Base-by-base conservation (phyloP, 2,888 invertebrate species). In the Troides oblongomaculatus region DNA sequence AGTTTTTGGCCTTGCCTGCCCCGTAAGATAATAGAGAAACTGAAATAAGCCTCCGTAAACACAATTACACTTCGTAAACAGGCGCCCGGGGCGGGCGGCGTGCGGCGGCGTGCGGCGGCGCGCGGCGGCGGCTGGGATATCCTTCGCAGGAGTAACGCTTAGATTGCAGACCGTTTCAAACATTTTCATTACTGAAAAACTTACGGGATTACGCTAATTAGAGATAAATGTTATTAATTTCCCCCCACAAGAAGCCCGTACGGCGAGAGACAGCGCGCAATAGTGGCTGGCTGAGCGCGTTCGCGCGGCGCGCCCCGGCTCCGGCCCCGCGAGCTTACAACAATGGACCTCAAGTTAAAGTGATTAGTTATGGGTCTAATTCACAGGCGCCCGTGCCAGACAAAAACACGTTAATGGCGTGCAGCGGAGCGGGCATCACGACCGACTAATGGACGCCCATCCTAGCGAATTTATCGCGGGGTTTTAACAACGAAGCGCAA, bases 61-160 rank as follows among this genome's bases (percentile, higher is more conserved):
- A 75, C 75, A 77, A 79, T 79, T 79, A 78, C 73, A 78, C 75
- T 80, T 76, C 64, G 78, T 77, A 79, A 79, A 80, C 77, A 79
- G 75, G 78, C 78, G 75, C 74, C 74, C 72, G 72, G 73, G 75
- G 66, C 65, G 71, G 68, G 8, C 21, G 75, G 78, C 78, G 75
- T 73, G 74, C 72, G 72, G 73, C 21, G 75, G 14, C 14, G 50
- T 1, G 50, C 8, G 12, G 25, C 25, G 25, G 25, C 25, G 25
- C 4, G 25, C 21, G 21, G 21, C 21, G 21, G 21, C 21, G 21
- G 30, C 30, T 5, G 30, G 30, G 30, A 30, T 30, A 30, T 30
- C 30, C 30, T 30, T 30, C 30, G 30, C 4, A 30, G 30, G 3
- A 30, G 30, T 30, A 30, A 30, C 30, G 30, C 30, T 3, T 30